Percentiles rank a stretch among this genome's conserved stretches.
Conservation (phyloP, 2,888 invertebrate genomes). For the Luperina testacea region DNA sequence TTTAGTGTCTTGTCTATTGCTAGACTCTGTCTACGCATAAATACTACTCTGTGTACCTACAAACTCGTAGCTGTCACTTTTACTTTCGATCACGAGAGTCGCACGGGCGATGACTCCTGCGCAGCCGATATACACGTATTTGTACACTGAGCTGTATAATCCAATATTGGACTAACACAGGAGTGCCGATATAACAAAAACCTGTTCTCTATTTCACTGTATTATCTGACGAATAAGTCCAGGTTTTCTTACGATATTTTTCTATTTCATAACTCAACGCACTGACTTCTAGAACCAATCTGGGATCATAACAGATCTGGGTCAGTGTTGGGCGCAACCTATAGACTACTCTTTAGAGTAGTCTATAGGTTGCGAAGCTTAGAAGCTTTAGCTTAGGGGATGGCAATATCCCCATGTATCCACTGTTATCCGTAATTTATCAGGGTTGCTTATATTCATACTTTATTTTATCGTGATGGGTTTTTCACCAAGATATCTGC, state of each 20-base stretch:
- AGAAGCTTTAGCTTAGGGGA: no score
- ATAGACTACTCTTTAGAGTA: background rate
- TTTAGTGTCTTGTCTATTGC: background rate
- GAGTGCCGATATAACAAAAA: background rate
- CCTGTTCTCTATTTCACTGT: background rate
- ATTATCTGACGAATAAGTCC: background rate
- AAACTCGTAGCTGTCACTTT: constrained; percentile 56
- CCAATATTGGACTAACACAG: background rate
- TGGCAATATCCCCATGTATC: no score
- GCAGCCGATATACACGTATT: constrained; percentile 48
- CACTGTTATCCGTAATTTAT: background rate
- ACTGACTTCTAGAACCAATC: background rate
- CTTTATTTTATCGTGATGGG: background rate
- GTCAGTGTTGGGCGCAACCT: background rate
- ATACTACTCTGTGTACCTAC: constrained; percentile 32
- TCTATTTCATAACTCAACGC: background rate
- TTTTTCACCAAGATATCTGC: background rate
- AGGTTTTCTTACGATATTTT: background rate
- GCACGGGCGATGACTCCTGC: constrained; percentile 64
- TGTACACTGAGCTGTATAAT: constrained; percentile 28
- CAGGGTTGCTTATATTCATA: background rate
- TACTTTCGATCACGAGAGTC: constrained; percentile 66
- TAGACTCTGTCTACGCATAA: background rate
- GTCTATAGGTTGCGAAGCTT: no score
- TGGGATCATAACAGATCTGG: no score